Conservation (phyloP, 2,888 invertebrate species). For the Euspilapteryx auroguttella region DNA sequence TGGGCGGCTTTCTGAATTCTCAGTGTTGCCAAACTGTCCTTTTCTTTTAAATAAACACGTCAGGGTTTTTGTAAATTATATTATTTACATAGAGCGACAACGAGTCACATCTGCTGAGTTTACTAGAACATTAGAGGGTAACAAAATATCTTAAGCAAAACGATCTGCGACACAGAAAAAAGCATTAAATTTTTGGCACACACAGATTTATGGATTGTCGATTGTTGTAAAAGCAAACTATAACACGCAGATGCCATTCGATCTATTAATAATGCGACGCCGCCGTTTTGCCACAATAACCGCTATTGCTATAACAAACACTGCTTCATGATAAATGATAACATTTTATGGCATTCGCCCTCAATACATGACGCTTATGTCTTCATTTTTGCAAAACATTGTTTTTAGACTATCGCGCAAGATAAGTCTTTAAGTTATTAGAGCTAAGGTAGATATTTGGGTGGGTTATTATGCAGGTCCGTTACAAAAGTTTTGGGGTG, state of each 20-base stretch:
- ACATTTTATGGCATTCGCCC: constrained; percentile 51
- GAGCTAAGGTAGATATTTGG: constrained; percentile 7
- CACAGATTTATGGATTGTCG: neutral
- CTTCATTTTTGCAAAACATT: constrained; percentile 37
- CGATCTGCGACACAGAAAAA: too few relatives aligned
- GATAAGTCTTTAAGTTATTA: constrained; percentile 8
- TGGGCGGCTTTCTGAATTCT: neutral
- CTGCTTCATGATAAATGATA: constrained; percentile 51
- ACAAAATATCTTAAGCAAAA: too few relatives aligned
- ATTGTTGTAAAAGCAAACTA: constrained; percentile 18
- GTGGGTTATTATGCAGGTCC: constrained; percentile 11
- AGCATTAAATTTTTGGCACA: too few relatives aligned
- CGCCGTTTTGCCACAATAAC: constrained; percentile 51
- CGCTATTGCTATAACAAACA: constrained; percentile 47
- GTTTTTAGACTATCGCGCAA: constrained; percentile 7
- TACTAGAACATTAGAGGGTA: too few relatives aligned
- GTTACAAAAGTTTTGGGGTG: constrained; percentile 29
- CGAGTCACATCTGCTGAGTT: too few relatives aligned
- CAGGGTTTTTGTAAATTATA: too few relatives aligned
- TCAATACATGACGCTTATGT: constrained; percentile 40
- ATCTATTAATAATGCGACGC: constrained; percentile 46
- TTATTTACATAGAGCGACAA: too few relatives aligned
- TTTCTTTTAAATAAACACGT: too few relatives aligned
- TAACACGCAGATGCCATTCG: constrained; percentile 40
- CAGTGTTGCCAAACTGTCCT: neutral